A percentile compares a stretch with the other conserved stretches of the same genome.
Conservation (phyloP, 2,113 vertebrate genomes). For the Corythornis vintsioides region DNA sequence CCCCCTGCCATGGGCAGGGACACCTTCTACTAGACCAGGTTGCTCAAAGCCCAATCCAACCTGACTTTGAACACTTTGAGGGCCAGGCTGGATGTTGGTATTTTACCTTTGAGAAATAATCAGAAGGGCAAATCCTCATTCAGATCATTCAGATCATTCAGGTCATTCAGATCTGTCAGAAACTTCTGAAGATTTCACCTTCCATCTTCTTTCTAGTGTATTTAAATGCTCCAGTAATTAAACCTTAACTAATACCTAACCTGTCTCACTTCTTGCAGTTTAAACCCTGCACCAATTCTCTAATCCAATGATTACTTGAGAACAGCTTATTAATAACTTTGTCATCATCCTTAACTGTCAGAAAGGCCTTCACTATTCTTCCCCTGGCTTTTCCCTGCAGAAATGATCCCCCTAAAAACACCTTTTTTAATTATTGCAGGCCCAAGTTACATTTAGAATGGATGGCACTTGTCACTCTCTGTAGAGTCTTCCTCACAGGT, state of each 20-base stretch:
- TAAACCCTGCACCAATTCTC: not conserved
- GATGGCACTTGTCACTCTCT: accelerated
- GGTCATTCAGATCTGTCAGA: not conserved
- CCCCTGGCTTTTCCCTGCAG: not conserved
- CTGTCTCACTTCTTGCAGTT: not conserved
- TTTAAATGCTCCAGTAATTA: not conserved
- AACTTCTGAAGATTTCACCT: not conserved
- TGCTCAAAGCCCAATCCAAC: not conserved
- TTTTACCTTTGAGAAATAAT: not conserved
- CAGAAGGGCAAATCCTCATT: not conserved
- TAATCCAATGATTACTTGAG: not conserved
- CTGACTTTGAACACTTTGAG: not conserved
- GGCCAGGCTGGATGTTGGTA: not conserved
- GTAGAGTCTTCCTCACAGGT: not conserved
- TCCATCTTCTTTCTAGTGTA: not conserved
- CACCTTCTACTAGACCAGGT: not conserved
- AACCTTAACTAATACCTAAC: not conserved
- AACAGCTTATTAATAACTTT: not conserved
- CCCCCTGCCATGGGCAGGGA: not conserved
- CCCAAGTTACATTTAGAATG: not conserved
- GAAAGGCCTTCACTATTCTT: not conserved
- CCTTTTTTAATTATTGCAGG: not conserved
- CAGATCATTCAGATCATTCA: not conserved
- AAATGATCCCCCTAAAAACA: not conserved
- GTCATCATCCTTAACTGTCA: not conserved